phyloP scores from a whole-genome alignment of 1,140 invertebrate species.

The Tetramorium simillimum region DNA sequence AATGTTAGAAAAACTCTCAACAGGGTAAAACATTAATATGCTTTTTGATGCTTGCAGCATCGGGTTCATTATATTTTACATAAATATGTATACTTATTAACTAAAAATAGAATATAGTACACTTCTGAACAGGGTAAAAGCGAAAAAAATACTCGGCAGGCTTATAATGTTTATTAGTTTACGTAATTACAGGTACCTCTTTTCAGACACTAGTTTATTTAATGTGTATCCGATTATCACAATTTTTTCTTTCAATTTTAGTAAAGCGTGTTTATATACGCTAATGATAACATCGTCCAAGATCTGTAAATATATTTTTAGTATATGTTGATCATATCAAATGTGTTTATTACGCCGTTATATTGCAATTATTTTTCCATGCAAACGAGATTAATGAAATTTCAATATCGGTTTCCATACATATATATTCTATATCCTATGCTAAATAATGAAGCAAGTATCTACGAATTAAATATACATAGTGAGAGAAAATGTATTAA shows the following conservation, averaged over 20 bases:
- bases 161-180: conserved; percentile 32
- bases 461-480: conserved; percentile 38
- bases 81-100: conserved; percentile 52
- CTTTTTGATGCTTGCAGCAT: conserved; percentile 53
- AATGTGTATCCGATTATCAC: neutral
- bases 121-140: conserved; percentile 56
- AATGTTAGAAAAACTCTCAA: conserved; percentile 63
- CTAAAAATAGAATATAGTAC: conserved; percentile 46
- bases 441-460: conserved; percentile 37
- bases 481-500: conserved; percentile 42
- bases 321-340: neutral
- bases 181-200: neutral
- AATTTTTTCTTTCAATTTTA: conserved; percentile 27
- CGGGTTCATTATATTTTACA: conserved; percentile 54
- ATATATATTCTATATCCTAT: conserved; percentile 4
- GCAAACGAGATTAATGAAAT: conserved; percentile 5
- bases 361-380: conserved; percentile 39
- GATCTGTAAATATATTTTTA: conserved; percentile 54
- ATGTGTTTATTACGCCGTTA: neutral
- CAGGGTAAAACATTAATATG: conserved; percentile 67
- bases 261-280: conserved; percentile 7
- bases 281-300: neutral
- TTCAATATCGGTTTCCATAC: neutral
- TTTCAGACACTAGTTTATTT: conserved; percentile 12
- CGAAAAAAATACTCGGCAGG: conserved; percentile 43